Base-by-base conservation (phyloP, 2,797 vertebrate genomes). In the Anas bernieri region DNA sequence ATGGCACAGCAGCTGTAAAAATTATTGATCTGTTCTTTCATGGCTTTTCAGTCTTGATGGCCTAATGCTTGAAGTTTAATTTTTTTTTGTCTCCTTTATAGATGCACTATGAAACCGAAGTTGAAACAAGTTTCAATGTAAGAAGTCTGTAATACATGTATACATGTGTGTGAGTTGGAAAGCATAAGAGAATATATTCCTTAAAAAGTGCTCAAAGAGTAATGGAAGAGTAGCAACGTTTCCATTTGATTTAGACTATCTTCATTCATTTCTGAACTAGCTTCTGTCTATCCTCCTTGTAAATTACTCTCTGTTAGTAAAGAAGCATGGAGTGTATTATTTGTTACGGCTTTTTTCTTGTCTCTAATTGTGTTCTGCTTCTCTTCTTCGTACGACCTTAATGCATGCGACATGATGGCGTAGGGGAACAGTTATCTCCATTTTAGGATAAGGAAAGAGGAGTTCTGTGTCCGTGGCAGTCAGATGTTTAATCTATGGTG, bases 331-430 rank as follows among this genome's bases (percentile, higher is more conserved):
- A 31, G 25, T 74, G 11, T 64, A 64, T 62, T 76, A 64, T 62
- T 76, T 76, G 20, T 67, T 54, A 33, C 2, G 39, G 55, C 63
- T 55, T 75, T 25, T 79, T 39, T 86, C 22, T 58, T 26, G 35
- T 61, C 45, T 89, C 50, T 25, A 67, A 50, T 72, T 48, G 31
- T 30, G 4, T 74, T 77, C n/a, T 94, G 17, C 28, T 64, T 81
- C 28, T 55, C 28, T 16, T 59, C 2, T 12, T 67, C 1, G 0
- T 67, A 7, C 45, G 35, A 2, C 1, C 2, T 31, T 37, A 64
- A 20, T 25, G 21, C 39, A 5, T 61, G 12, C 45, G 16, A 12
- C 20, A 1, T 52, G 18, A 8, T 66, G 30, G 21, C 13, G 10
- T 23, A 61, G 64, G 22, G 28, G 39, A 63, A 50, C 1, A 31